phyloP scores from a whole-genome alignment of 2,888 invertebrate genomes.

The Cremastinae sp. region DNA sequence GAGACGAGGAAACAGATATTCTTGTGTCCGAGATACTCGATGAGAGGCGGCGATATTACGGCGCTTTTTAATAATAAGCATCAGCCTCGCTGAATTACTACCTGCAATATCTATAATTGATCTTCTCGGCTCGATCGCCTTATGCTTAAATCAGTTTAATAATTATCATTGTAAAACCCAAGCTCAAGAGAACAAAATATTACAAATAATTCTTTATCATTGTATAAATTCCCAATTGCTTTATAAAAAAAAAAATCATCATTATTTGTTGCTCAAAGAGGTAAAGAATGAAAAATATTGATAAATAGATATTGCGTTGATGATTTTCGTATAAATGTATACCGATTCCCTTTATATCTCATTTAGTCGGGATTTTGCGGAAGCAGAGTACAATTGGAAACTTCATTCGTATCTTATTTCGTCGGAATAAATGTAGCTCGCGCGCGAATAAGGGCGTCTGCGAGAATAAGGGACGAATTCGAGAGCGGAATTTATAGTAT shows the following conservation, averaged over 20 bases:
- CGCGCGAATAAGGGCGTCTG: too few species aligned
- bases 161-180: background rate
- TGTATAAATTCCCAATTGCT: too few species aligned
- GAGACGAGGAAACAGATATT: constrained; percentile 17
- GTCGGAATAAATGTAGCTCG: constrained; percentile 3
- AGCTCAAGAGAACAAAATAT: background rate
- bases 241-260: too few species aligned
- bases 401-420: constrained; percentile 20
- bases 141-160: background rate
- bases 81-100: constrained; percentile 59
- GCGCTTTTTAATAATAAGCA: constrained; percentile 59
- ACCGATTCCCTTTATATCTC: too few species aligned
- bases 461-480: background rate
- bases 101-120: constrained; percentile 29
- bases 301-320: too few species aligned
- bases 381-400: constrained; percentile 7
- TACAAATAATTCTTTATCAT: background rate
- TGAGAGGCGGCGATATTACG: constrained; percentile 53
- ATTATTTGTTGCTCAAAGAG: too few species aligned
- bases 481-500: constrained; percentile 4
- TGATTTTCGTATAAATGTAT: too few species aligned
- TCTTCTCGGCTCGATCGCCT: constrained; percentile 32
- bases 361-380: too few species aligned
- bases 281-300: too few species aligned
- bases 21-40: background rate